Conservation (phyloP, 2,888 invertebrate genomes). For the Leptinotarsa peninsularis region DNA sequence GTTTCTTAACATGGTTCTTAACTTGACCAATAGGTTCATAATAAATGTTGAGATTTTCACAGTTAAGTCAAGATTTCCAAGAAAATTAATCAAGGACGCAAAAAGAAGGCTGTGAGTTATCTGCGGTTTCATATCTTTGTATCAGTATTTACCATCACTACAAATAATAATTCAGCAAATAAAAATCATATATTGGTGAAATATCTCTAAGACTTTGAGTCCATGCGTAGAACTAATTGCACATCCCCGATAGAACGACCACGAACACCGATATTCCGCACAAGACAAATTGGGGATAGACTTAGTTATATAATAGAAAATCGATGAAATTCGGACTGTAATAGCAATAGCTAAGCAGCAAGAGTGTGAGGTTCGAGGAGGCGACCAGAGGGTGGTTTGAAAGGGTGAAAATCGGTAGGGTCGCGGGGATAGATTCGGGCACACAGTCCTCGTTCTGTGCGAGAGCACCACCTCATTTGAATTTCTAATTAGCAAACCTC, state of each 20-base stretch:
- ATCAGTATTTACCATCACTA: no score
- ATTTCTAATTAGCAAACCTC: constrained; percentile 93
- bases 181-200: no score
- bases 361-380: constrained; percentile 46
- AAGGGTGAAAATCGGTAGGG: constrained; percentile 44
- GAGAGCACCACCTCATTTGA: constrained; percentile 71
- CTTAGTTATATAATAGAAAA: constrained; percentile 64
- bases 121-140: no score
- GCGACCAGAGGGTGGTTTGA: constrained; percentile 41
- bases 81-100: no score
- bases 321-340: constrained; percentile 67
- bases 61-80: no score
- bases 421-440: constrained; percentile 61
- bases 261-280: constrained; percentile 37
- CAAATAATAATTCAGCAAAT: no score
- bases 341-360: constrained; percentile 55
- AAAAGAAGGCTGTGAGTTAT: no score
- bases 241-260: constrained; percentile 25
- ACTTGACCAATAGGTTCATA: no score
- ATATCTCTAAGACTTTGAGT: neutral
- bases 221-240: neutral
- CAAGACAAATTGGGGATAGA: constrained; percentile 50
- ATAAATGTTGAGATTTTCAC: no score
- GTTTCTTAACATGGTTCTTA: no score
- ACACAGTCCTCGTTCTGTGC: constrained; percentile 48